Conservation (phyloP, 2,888 invertebrate genomes). For the Diabrotica balteata region DNA sequence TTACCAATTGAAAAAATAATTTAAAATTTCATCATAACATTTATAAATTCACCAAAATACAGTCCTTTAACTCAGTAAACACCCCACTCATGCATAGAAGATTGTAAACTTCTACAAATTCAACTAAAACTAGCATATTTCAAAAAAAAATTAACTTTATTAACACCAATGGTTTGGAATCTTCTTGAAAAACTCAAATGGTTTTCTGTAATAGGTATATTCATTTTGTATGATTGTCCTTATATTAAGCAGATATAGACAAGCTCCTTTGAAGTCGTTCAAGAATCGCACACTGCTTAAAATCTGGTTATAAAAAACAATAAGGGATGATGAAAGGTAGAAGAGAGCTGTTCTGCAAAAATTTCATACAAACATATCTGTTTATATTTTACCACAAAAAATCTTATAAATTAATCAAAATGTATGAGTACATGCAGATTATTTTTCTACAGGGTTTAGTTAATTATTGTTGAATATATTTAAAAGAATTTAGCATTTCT, state of each 20-base stretch:
- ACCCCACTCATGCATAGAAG: not conserved
- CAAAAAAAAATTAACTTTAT: not conserved
- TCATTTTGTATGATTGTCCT: constrained; percentile 46
- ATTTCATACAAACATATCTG: not conserved
- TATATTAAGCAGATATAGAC: constrained; percentile 40
- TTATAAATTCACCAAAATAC: constrained; percentile 1
- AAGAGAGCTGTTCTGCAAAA: constrained; percentile 13
- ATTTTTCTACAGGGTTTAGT: too few species aligned
- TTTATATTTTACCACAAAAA: too few species aligned
- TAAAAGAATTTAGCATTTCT: too few species aligned
- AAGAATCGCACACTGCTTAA: constrained; percentile 18
- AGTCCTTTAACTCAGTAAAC: not conserved
- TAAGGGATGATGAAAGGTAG: constrained; percentile 6
- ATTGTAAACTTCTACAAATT: not conserved
- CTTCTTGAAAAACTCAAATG: constrained; percentile 13
- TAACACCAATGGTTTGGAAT: not conserved
- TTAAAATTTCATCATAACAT: not conserved
- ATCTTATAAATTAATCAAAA: too few species aligned
- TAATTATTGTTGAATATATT: too few species aligned
- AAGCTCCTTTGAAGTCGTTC: constrained; percentile 23
- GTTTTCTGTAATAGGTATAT: constrained; percentile 12
- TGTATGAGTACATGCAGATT: too few species aligned
- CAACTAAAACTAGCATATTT: constrained; percentile 8
- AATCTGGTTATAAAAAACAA: constrained; percentile 16
- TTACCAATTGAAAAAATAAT: constrained; percentile 4